Conservation (phyloP, 2,797 vertebrate genomes). For the Nothura maculosa region DNA sequence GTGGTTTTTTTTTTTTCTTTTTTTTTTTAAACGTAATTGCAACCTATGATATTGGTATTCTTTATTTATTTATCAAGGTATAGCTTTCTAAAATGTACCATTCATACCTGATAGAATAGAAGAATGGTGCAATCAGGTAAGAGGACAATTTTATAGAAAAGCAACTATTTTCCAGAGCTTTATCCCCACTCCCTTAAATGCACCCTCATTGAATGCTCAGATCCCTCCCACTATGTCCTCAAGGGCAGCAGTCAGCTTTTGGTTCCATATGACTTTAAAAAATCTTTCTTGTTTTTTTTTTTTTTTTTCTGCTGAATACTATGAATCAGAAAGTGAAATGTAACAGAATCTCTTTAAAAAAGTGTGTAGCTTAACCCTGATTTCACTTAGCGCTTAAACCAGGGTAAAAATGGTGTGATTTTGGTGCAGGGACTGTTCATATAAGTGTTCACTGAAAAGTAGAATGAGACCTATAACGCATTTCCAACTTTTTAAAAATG, state of each 20-base stretch:
- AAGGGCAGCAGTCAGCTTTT: conserved; percentile 25
- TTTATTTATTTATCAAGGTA: conserved; percentile 43
- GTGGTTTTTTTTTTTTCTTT: too few species aligned
- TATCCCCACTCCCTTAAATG: not conserved
- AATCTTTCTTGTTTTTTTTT: not conserved
- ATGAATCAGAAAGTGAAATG: conserved; percentile 16
- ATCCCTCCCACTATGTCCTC: not conserved
- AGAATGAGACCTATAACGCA: not conserved
- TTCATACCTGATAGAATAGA: not conserved
- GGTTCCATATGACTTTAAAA: not conserved
- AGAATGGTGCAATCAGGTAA: conserved; percentile 31
- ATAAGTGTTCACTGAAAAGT: fast-evolving
- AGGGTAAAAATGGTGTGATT: not conserved
- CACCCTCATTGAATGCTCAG: not conserved
- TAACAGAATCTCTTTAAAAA: not conserved
- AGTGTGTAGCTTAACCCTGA: not conserved
- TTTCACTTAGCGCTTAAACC: not conserved
- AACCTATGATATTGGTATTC: not conserved
- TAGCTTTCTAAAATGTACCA: not conserved
- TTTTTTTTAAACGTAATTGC: not conserved
- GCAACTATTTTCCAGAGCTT: not conserved
- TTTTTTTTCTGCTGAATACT: not conserved
- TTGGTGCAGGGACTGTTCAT: not conserved
- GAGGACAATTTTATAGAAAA: not conserved
- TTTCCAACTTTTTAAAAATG: not conserved